Percentiles rank a stretch among this genome's conserved stretches.
Evolutionary conservation across 2,797 vertebrate species (phyloP).

Genomic region (Megaceryle alcyon): DNA sequence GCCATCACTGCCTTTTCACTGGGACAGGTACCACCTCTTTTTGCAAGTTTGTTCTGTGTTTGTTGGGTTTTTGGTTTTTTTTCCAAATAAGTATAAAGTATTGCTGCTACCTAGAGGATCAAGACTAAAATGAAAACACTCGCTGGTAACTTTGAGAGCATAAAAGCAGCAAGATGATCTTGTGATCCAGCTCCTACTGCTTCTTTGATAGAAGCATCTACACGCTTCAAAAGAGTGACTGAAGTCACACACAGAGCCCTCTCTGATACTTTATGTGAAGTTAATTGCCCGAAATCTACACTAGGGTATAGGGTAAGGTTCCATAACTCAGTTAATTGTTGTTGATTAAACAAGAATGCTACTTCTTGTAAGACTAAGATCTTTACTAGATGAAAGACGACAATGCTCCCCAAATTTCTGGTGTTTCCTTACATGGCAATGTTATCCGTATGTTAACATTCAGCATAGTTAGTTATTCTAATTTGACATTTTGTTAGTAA

Average conservation of each 20-base stretch:
- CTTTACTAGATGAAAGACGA: neutral
- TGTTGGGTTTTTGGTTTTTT: too few species aligned
- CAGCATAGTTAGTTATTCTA: neutral
- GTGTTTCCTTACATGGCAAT: neutral
- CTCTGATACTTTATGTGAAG: neutral
- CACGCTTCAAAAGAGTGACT: neutral
- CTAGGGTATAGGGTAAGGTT: neutral
- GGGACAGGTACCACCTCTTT: neutral
- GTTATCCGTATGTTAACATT: neutral
- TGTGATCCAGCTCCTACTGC: neutral
- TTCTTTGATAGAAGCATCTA: neutral
- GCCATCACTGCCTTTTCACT: neutral
- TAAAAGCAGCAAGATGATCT: neutral
- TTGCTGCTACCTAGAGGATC: neutral
- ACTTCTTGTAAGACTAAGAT: neutral
- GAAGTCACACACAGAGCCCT: neutral
- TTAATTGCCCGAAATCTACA: neutral
- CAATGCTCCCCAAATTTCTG: neutral
- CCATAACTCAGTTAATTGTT: constrained; percentile 14
- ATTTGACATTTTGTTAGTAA: neutral
- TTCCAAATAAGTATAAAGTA: neutral
- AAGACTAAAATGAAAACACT: neutral
- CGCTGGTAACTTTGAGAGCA: neutral
- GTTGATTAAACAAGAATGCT: neutral
- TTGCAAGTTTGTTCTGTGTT: neutral